Evolutionary conservation across 2,113 vertebrate species (phyloP), one percentile per base, ranked within the genome.

Genomic region (Mastomys natalensis): DNA sequence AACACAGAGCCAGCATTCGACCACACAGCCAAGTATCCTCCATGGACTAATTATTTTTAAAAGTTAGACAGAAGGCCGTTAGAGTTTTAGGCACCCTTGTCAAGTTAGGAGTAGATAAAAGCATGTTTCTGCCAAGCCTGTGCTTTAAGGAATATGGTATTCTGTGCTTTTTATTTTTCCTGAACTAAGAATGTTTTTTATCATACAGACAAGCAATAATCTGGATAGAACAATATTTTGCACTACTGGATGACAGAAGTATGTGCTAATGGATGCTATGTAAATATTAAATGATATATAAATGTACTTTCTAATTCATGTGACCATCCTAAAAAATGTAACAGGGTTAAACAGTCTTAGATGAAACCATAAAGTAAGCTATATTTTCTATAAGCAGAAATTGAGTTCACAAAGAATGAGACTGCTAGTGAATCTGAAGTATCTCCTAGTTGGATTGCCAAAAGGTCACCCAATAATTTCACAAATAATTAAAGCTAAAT

Each of bases 11-110:
- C 91, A 92, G 73, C 43, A 19, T 0, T 90, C 10, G 12, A 96
- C 76, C 76, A 84, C 78, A 31, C 70, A 77, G 72, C 60, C 88
- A 88, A 92, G 90, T 94, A 96, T 96, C 96, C 97, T 97, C 91
- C 2, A 43, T 93, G 74, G 77, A 89, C 91, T 97, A 93, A 94
- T 96, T 97, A 80, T 86, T 97, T 91, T 96, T 58, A 91, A 93
- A 70, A 97, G 95, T 90, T 91, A 97, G 96, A 94, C 90, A 96
- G 94, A 96, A 96, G 97, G 53, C 70, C 26, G 0, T 92, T 68
- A 84, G 73, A 90, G 11, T 85, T 94, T 96, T 96, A 64, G 89
- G 73, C 51, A 78, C 62, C 53, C 12, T 55, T 95, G n/a, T 82
- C 58, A 37, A 95, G 58, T 64, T 24, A 94, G n/a, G 24, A 64